A percentile compares a stretch with the other conserved stretches of the same genome.
Conservation (phyloP, 2,797 vertebrate species). For the Neosalanx taihuensis region DNA sequence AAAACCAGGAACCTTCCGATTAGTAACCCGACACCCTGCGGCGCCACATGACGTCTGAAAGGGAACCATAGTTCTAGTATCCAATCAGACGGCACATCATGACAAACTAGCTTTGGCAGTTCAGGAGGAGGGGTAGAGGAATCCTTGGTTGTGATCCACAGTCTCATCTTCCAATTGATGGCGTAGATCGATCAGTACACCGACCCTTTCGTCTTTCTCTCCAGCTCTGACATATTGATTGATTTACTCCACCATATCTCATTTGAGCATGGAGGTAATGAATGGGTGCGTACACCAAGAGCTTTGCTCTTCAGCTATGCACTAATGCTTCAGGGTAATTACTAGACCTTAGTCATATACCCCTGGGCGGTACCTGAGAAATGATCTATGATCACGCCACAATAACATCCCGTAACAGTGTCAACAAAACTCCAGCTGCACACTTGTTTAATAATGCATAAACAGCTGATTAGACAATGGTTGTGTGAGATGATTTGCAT, state of each 20-base stretch:
- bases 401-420: slow-evolving; percentile 27
- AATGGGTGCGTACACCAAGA: background rate
- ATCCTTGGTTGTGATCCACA: background rate
- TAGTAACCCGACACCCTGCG: no score
- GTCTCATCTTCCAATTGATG: background rate
- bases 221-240: slow-evolving; percentile 15
- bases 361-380: slow-evolving; percentile 3
- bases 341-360: slow-evolving; percentile 14
- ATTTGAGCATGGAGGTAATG: slow-evolving; percentile 3
- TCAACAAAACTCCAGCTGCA: slow-evolving; percentile 9
- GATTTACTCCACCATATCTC: slow-evolving; percentile 13
- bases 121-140: background rate
- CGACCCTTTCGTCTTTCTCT: slow-evolving; percentile 6
- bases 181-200: slow-evolving; percentile 10
- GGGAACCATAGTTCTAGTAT: background rate
- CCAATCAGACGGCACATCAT: background rate
- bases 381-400: slow-evolving; percentile 41
- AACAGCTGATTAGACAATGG: background rate
- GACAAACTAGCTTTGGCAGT: background rate
- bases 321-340: slow-evolving; percentile 5
- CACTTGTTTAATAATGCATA: slow-evolving; percentile 15
- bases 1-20: no score
- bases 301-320: slow-evolving; percentile 7
- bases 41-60: no score
- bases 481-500: background rate